phyloP scores from a whole-genome alignment of 2,888 invertebrate genomes.

The Chironomus riparius region DNA sequence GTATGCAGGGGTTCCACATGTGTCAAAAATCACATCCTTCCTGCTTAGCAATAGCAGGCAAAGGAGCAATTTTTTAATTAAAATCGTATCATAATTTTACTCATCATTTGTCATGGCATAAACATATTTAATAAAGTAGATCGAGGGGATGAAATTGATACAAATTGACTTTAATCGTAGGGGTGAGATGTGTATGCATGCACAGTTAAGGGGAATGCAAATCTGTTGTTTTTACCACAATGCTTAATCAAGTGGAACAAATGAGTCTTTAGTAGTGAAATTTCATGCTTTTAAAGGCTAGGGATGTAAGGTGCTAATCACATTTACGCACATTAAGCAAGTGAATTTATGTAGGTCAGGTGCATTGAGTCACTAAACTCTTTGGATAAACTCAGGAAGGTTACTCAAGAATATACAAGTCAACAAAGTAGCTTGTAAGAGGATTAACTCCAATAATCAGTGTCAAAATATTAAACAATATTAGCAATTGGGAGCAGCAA shows the following conservation, averaged over 20 bases:
- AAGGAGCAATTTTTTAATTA: background rate
- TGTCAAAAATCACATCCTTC: background rate
- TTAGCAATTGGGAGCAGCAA: background rate
- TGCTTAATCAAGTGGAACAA: background rate
- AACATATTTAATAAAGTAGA: conserved; percentile 8
- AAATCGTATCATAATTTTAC: conserved; percentile 18
- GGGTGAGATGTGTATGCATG: background rate
- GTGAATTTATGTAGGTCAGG: conserved; percentile 6
- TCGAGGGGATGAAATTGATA: background rate
- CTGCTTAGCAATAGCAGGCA: background rate
- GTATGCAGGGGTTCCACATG: background rate
- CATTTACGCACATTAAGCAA: background rate
- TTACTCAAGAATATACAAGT: background rate
- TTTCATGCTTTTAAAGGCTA: background rate
- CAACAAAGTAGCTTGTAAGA: background rate
- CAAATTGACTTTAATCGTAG: background rate
- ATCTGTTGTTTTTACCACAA: conserved; percentile 23
- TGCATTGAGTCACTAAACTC: background rate
- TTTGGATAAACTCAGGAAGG: too few species aligned
- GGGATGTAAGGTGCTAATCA: too few species aligned
- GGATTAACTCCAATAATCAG: background rate
- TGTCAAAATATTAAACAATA: conserved; percentile 5
- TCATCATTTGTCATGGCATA: conserved; percentile 13
- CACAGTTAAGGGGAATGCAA: background rate
- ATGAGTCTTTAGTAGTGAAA: background rate